Evolutionary conservation across 2,113 vertebrate genomes (phyloP).

Genomic region (Sciurus niger): DNA sequence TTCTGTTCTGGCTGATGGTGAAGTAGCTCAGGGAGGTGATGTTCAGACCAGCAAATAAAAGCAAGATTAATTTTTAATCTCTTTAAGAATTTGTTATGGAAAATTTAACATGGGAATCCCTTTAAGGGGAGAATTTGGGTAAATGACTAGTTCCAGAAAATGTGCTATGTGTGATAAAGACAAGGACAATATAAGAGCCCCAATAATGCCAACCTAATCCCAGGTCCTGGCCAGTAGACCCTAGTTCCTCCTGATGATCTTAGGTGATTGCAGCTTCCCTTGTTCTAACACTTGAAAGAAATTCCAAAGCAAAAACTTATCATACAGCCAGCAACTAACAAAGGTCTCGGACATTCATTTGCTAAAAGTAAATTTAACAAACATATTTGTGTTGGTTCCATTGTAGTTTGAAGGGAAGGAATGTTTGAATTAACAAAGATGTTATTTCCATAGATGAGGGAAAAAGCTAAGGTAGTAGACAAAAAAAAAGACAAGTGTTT

Average conservation of each 20-base stretch:
- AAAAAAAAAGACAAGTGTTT: background rate
- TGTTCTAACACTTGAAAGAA: background rate
- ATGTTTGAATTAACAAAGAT: slow-evolving; percentile 45
- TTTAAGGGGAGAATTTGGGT: background rate
- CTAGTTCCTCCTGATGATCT: background rate
- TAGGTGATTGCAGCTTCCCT: background rate
- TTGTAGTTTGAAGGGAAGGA: background rate
- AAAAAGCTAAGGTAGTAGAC: background rate
- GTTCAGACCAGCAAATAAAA: slow-evolving; percentile 36
- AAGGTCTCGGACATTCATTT: background rate
- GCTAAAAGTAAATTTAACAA: slow-evolving; percentile 19
- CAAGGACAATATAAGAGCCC: background rate
- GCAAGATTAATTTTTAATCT: slow-evolving; percentile 20
- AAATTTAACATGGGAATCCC: background rate
- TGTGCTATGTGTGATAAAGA: background rate
- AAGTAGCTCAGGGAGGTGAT: background rate
- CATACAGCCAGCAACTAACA: background rate
- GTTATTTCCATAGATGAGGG: slow-evolving; percentile 29
- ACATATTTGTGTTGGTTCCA: background rate
- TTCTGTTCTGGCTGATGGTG: background rate
- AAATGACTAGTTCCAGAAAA: background rate
- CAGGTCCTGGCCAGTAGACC: background rate
- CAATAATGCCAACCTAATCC: background rate
- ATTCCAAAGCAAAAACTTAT: background rate
- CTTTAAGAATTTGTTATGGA: slow-evolving; percentile 8